phyloP scores from a whole-genome alignment of 2,888 invertebrate genomes.

The Eilema griseolum region DNA sequence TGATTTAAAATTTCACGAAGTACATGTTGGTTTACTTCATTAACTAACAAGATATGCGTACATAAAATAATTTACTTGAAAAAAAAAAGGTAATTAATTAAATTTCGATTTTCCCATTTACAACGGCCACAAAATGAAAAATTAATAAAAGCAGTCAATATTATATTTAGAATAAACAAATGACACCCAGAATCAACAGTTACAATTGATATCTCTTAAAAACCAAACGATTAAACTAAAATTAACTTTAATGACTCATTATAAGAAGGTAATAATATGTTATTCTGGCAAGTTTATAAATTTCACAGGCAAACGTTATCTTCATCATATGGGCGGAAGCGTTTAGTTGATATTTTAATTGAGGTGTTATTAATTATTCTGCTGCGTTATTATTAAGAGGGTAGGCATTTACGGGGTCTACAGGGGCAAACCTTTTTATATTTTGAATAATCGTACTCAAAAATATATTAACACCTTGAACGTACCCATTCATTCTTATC shows the following conservation, averaged over 20 bases:
- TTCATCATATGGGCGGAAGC: slow-evolving; percentile 74
- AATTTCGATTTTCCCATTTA: neutral
- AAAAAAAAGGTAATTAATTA: neutral
- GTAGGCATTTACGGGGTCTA: slow-evolving; percentile 77
- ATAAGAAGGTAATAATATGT: slow-evolving; percentile 42
- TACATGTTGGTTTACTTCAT: neutral
- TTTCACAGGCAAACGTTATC: slow-evolving; percentile 51
- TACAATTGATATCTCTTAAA: slow-evolving; percentile 34
- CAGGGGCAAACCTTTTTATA: slow-evolving; percentile 70
- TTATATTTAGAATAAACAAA: neutral
- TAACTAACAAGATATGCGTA: neutral
- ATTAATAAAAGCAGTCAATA: too few species aligned
- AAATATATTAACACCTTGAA: slow-evolving; percentile 50
- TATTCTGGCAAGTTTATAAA: slow-evolving; percentile 47
- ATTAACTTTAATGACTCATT: slow-evolving; percentile 34
- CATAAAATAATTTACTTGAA: neutral
- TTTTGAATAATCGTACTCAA: slow-evolving; percentile 45
- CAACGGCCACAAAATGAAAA: neutral
- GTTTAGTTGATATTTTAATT: slow-evolving; percentile 82
- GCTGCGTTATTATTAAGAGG: slow-evolving; percentile 79
- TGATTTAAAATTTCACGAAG: neutral
- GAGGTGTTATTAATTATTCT: slow-evolving; percentile 83
- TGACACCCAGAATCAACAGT: neutral
- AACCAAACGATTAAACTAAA: slow-evolving; percentile 37
- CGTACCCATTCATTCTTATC: slow-evolving; percentile 60